These are phyloP conservation scores for Xestoiulus laeticollis DNA, from an alignment of 2,888 invertebrate genomes.

Conservation along the genomic window DNA sequence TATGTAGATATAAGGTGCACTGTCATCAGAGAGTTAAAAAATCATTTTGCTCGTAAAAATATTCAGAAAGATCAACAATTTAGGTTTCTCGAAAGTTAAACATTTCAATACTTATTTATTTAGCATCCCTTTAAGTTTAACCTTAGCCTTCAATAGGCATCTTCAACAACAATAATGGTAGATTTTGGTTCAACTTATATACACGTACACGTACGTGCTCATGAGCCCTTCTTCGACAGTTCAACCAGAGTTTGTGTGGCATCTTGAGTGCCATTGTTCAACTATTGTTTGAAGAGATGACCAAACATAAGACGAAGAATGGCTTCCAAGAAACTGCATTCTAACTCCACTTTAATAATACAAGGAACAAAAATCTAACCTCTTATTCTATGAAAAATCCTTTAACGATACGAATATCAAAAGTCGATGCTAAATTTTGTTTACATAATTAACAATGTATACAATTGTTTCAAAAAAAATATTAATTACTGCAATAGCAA, in stretches of 20 bases:
- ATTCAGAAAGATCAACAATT: no score
- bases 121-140: background rate
- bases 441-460: no score
- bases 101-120: background rate
- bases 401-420: no score
- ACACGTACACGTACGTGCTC: background rate
- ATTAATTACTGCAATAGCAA: no score
- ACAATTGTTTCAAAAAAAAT: no score
- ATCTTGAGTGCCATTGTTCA: background rate
- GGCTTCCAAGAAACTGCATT: background rate
- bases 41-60: no score
- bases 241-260: background rate
- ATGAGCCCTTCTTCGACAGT: background rate
- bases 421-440: no score
- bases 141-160: background rate
- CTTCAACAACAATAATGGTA: background rate
- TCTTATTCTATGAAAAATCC: no score
- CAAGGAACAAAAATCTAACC: background rate
- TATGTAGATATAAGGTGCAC: no score
- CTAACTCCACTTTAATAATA: background rate
- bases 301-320: background rate
- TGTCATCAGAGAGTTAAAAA: no score
- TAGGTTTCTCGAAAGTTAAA: background rate
- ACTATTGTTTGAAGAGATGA: background rate
- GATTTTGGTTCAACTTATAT: no score